Evolutionary conservation across 2,797 vertebrate species (phyloP).

Genomic region (Natrix natrix): DNA sequence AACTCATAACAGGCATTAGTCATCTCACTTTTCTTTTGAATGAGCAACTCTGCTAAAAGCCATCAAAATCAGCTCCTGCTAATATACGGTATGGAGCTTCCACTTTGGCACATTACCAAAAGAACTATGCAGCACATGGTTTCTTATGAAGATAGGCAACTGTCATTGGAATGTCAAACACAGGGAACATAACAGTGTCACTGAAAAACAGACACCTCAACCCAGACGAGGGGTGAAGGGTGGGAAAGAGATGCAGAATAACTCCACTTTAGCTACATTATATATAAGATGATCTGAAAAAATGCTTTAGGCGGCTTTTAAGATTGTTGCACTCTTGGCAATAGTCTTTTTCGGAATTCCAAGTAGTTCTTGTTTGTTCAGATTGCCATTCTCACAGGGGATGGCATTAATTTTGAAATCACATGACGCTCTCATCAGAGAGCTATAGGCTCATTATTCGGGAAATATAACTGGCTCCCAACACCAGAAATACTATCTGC

Average conservation of each 20-base stretch:
- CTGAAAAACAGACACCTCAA: background rate
- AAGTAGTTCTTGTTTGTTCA: background rate
- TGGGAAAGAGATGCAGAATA: background rate
- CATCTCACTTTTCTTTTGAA: background rate
- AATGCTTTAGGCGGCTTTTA: background rate
- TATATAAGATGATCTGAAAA: background rate
- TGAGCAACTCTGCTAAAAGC: background rate
- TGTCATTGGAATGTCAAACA: background rate
- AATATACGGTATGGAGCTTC: background rate
- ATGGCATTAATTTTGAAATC: background rate
- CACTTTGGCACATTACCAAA: background rate
- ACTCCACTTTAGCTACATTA: background rate
- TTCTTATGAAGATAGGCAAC: conserved; percentile 6
- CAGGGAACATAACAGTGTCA: background rate
- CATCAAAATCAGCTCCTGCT: conserved; percentile 9
- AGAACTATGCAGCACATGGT: conserved; percentile 10
- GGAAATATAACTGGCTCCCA: background rate
- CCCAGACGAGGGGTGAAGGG: background rate
- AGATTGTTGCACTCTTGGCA: background rate
- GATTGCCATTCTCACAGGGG: background rate
- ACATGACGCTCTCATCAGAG: background rate
- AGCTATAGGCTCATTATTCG: background rate
- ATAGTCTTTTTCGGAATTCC: background rate
- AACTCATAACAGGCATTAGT: background rate
- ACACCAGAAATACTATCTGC: background rate